Evolutionary conservation across 92 coral and sea anemone species (phyloP).

Genomic region (Pocillopora meandrina): DNA sequence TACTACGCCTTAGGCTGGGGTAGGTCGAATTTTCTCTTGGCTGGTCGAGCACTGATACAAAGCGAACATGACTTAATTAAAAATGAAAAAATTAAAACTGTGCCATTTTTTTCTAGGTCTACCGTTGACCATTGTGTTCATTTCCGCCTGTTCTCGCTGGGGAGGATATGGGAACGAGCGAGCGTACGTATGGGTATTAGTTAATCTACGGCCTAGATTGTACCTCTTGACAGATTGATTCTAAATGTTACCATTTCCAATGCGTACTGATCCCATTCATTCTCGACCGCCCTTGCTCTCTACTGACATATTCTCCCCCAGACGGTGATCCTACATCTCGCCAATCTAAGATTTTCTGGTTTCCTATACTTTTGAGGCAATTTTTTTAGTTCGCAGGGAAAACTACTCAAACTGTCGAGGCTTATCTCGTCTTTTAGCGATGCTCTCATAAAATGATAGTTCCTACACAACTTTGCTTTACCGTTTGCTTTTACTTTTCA

Average conservation of each 20-base stretch:
- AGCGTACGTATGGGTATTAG: conserved; percentile 71
- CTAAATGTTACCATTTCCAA: too few relatives aligned
- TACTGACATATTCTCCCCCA: too few relatives aligned
- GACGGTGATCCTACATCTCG: not conserved
- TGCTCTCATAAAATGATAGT: too few relatives aligned
- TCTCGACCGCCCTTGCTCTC: too few relatives aligned
- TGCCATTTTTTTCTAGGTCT: conserved; percentile 53
- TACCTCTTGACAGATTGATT: not conserved
- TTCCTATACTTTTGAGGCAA: too few relatives aligned
- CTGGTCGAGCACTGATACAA: not conserved
- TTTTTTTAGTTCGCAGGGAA: too few relatives aligned
- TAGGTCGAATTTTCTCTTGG: conserved; percentile 34
- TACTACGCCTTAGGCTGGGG: conserved; percentile 98
- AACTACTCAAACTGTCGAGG: too few relatives aligned
- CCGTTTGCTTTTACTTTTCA: conserved; percentile 17
- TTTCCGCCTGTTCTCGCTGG: conserved; percentile 83
- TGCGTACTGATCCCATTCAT: too few relatives aligned
- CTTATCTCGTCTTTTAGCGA: too few relatives aligned
- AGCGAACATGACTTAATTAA: too few relatives aligned
- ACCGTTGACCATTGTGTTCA: conserved; percentile 81
- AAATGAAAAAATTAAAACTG: not conserved
- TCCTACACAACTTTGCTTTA: too few relatives aligned
- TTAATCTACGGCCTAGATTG: too few relatives aligned
- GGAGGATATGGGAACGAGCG: conserved; percentile 80
- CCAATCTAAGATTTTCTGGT: not conserved